Evolutionary conservation across 2,797 vertebrate genomes (phyloP).

Genomic region (Threskiornis aethiopicus): DNA sequence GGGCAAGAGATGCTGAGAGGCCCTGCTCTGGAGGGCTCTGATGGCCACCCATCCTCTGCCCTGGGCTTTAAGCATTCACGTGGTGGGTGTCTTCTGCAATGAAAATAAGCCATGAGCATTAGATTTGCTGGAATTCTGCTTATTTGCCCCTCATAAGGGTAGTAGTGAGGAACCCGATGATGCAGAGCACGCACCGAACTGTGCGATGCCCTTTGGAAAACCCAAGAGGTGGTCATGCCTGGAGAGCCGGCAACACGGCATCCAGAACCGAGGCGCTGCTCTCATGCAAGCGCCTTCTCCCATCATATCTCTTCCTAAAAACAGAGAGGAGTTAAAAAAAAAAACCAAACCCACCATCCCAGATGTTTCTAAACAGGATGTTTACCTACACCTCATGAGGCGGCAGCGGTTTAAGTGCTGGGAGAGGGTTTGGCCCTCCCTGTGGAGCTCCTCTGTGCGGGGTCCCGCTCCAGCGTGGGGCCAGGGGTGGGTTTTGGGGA

Average conservation of each 20-base stretch:
- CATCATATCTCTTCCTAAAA: neutral
- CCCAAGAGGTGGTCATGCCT: neutral
- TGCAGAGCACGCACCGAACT: rapidly evolving
- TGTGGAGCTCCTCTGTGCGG: rapidly evolving
- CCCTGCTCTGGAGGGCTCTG: neutral
- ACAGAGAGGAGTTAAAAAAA: too few relatives aligned
- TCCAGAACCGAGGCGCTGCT: neutral
- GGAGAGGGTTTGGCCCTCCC: neutral
- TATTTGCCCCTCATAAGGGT: neutral
- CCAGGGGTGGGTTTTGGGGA: neutral
- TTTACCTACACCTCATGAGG: neutral
- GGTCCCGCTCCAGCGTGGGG: neutral
- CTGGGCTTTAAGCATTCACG: rapidly evolving
- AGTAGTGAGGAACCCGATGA: neutral
- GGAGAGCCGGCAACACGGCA: neutral
- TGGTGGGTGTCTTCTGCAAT: neutral
- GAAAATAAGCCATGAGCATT: rapidly evolving
- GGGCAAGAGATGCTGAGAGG: neutral
- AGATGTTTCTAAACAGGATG: neutral
- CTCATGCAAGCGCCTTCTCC: rapidly evolving
- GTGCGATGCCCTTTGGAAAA: neutral
- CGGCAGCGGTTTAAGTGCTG: neutral
- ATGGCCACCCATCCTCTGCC: rapidly evolving
- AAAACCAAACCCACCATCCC: neutral
- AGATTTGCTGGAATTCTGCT: neutral